These are phyloP conservation scores for Brienomyrus brachyistius DNA, from an alignment of 2,113 vertebrate species.

Conservation along the genomic window DNA sequence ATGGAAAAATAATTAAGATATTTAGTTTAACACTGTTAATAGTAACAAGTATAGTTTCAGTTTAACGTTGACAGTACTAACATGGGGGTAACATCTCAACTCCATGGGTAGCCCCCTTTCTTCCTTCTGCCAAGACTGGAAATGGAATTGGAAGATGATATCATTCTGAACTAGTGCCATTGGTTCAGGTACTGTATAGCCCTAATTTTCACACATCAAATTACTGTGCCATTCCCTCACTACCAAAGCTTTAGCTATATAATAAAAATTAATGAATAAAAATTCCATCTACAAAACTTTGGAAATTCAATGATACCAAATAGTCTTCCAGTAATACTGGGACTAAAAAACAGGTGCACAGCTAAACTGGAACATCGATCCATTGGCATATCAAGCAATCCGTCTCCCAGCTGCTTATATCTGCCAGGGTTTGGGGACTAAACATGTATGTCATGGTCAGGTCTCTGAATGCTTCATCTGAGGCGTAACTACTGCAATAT, in stretches of 20 bases:
- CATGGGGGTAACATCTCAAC: background rate
- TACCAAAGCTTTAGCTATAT: background rate
- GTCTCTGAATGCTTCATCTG: background rate
- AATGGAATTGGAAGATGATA: background rate
- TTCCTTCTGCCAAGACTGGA: background rate
- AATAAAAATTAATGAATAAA: background rate
- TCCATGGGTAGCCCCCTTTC: background rate
- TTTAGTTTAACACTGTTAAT: background rate
- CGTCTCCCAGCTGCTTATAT: background rate
- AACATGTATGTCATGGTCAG: background rate
- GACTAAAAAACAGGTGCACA: background rate
- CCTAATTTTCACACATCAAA: background rate
- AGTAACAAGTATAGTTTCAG: background rate
- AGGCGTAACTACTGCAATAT: background rate
- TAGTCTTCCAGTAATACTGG: background rate
- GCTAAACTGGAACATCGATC: background rate
- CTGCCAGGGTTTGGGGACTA: background rate
- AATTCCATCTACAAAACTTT: background rate
- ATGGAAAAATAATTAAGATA: background rate
- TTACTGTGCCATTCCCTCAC: background rate
- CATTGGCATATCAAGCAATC: background rate
- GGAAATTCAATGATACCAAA: background rate
- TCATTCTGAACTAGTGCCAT: background rate
- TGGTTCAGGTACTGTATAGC: background rate
- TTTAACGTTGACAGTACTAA: background rate